phyloP scores from a whole-genome alignment of 2,888 invertebrate species.

The Lomographa bimaculata region DNA sequence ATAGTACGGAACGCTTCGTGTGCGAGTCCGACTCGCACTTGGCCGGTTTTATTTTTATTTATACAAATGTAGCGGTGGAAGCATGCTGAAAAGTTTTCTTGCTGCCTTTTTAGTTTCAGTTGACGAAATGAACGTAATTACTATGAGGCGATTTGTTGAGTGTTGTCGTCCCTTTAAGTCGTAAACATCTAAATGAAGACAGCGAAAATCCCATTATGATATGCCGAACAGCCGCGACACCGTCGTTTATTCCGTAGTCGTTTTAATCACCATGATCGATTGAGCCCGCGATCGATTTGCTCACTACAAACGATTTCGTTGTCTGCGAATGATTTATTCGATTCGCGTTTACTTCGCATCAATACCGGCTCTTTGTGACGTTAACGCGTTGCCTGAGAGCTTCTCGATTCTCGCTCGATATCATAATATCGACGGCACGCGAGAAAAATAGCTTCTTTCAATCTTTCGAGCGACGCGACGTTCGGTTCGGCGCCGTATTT shows the following conservation, averaged over 20 bases:
- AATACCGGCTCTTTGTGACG: conserved; percentile 61
- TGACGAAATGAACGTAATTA: no score
- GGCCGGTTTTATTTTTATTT: no score
- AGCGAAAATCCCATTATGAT: conserved; percentile 17
- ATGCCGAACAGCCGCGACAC: conserved; percentile 32
- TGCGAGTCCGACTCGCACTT: no score
- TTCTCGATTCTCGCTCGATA: conserved; percentile 40
- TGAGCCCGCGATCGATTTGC: conserved; percentile 57
- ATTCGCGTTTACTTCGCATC: conserved; percentile 52
- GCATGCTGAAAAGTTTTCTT: no score
- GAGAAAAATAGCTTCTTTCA: conserved; percentile 62
- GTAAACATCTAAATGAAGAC: conserved; percentile 14
- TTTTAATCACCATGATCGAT: conserved; percentile 56
- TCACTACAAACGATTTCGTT: conserved; percentile 49
- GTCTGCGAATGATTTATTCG: conserved; percentile 66
- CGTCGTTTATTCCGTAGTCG: conserved; percentile 37
- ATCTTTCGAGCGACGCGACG: conserved; percentile 56
- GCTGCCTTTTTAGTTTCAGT: no score
- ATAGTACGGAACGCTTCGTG: no score
- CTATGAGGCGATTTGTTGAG: no score
- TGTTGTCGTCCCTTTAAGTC: no score
- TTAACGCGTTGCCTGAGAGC: conserved; percentile 50
- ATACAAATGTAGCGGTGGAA: no score
- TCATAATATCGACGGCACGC: conserved; percentile 50
- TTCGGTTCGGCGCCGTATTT: conserved; percentile 47